Percentiles rank a stretch among this genome's conserved stretches.
These are phyloP conservation scores for Hippoglossus hippoglossus DNA, from an alignment of 2,797 vertebrate species.

Conservation along the genomic window DNA sequence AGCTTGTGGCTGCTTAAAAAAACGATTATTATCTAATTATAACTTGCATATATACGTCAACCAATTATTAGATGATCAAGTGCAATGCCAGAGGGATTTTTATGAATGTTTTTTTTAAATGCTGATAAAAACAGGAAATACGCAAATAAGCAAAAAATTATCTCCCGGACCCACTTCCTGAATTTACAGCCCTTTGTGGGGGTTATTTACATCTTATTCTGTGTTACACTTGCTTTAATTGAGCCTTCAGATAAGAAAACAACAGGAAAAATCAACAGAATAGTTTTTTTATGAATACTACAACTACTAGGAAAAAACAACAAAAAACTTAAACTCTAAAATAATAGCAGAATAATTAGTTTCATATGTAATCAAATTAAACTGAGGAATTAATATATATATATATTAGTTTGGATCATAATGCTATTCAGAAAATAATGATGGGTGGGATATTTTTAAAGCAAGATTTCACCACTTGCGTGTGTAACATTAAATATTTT, in stretches of 20 bases:
- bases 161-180: not conserved
- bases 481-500: not conserved
- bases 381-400: not conserved
- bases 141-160: not conserved
- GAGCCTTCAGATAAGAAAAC: not conserved
- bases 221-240: not conserved
- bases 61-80: too few species aligned
- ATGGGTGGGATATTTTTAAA: not conserved
- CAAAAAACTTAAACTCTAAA: not conserved
- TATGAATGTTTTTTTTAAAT: too few species aligned
- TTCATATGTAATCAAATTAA: too few species aligned
- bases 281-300: not conserved
- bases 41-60: too few species aligned
- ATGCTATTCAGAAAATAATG: not conserved
- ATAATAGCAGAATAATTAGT: too few species aligned
- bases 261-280: not conserved
- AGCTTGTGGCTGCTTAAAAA: not conserved
- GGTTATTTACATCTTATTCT: too few species aligned
- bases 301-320: fast-evolving
- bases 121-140: not conserved
- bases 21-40: not conserved
- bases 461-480: not conserved
- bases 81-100: not conserved
- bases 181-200: not conserved
- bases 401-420: not conserved